These are phyloP conservation scores for Tetramorium bicarinatum DNA, from an alignment of 2,888 invertebrate species.

Conservation along the genomic window DNA sequence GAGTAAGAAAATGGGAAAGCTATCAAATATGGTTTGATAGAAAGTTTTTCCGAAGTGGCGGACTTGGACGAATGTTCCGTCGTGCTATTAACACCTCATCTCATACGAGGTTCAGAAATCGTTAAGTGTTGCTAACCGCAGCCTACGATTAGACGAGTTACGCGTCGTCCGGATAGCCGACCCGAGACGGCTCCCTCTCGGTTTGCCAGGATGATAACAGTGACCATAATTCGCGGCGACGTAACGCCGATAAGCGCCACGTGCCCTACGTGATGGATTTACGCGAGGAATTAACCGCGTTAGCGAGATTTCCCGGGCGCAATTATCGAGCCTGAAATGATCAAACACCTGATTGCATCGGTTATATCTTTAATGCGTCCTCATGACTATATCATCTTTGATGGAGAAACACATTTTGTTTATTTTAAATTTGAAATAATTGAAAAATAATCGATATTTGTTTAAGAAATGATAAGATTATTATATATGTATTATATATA, in stretches of 20 bases:
- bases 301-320: slow-evolving; percentile 49
- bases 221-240: slow-evolving; percentile 53
- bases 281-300: slow-evolving; percentile 53
- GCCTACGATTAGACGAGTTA: slow-evolving; percentile 40
- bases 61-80: not conserved
- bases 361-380: slow-evolving; percentile 25
- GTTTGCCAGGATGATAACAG: slow-evolving; percentile 34
- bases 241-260: slow-evolving; percentile 54
- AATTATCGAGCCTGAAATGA: slow-evolving; percentile 52
- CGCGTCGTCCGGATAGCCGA: not conserved
- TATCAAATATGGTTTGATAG: slow-evolving; percentile 48
- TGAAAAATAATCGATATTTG: not conserved
- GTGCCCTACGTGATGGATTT: slow-evolving; percentile 53
- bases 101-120: slow-evolving; percentile 54
- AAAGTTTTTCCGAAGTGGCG: slow-evolving; percentile 49
- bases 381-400: not conserved
- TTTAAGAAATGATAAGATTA: not conserved
- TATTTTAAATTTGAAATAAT: not conserved
- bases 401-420: not conserved
- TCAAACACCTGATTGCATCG: slow-evolving; percentile 40
- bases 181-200: slow-evolving; percentile 29
- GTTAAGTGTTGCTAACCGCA: slow-evolving; percentile 43
- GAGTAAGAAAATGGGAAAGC: slow-evolving; percentile 61
- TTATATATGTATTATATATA: no score
- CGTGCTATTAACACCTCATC: slow-evolving; percentile 34